These are phyloP conservation scores for Tetraneura akinire DNA, from an alignment of 1,140 invertebrate genomes.

Conservation along the genomic window DNA sequence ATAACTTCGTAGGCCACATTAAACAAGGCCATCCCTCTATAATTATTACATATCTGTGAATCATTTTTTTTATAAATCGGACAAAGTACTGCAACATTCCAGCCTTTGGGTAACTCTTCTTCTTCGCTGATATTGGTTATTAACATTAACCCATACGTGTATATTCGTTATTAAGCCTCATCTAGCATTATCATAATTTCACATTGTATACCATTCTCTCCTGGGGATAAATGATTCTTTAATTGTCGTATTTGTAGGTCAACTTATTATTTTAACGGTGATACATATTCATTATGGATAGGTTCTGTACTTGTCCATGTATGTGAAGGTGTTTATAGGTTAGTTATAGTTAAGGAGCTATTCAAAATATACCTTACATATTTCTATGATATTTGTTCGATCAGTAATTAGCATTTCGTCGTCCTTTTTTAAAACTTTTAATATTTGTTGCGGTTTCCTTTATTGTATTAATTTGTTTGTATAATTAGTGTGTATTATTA, in stretches of 20 bases:
- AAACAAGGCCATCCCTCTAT: slow-evolving; percentile 54
- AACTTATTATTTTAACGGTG: slow-evolving; percentile 27
- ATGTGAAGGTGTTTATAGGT: neutral
- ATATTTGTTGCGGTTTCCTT: slow-evolving; percentile 11
- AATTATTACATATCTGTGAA: slow-evolving; percentile 53
- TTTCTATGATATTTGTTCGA: neutral
- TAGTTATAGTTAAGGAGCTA: neutral
- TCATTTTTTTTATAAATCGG: slow-evolving; percentile 56
- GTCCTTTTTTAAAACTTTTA: slow-evolving; percentile 26
- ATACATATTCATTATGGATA: neutral
- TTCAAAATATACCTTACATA: neutral
- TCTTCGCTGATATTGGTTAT: neutral
- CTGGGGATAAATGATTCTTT: slow-evolving; percentile 10
- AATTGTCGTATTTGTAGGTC: slow-evolving; percentile 17
- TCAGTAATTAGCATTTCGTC: slow-evolving; percentile 27
- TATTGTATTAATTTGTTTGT: slow-evolving; percentile 28
- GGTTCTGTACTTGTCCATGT: slow-evolving; percentile 3
- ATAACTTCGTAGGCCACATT: slow-evolving; percentile 37
- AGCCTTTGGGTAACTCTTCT: slow-evolving; percentile 54
- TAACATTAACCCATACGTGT: slow-evolving; percentile 24
- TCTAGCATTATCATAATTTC: slow-evolving; percentile 7
- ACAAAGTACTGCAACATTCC: slow-evolving; percentile 53
- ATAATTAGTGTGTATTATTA: neutral
- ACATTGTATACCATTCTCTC: slow-evolving; percentile 1
- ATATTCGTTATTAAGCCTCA: slow-evolving; percentile 1